Evolutionary conservation across 2,797 vertebrate species (phyloP), one percentile per base, ranked within the genome.

Genomic region (Lateolabrax maculatus): DNA sequence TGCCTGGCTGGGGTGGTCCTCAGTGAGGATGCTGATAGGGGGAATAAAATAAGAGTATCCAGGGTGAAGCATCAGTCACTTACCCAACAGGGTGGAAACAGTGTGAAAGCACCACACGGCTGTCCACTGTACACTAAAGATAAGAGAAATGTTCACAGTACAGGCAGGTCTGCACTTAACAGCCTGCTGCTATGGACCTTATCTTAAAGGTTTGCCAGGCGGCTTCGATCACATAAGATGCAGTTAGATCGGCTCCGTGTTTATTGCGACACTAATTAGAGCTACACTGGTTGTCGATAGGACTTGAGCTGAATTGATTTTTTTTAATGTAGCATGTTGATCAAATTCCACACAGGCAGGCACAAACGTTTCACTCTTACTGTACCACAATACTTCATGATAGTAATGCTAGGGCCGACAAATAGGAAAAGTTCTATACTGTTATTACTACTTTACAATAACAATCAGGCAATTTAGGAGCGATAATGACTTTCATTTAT

Each of bases 1-100:
- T 46, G 58, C 44, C 13, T 57, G 58, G 53, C 48, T 48, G 41
- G 23, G 63, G 44, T 44, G 51, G 46, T 76, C 58, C 68, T 71
- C 27, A 5, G 43, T 7, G 31, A 44, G 60, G 56, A 71, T 69
- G 48, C 61, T 74, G 76, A 73, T 29, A 6, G 44, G 53, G 15
- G 10, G n/a, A n/a, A n/a, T n/a, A n/a, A n/a, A 23, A 55, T 34
- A 60, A 77, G 29, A 69, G 64, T 31, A 55, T 70, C 56, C 39
- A 34, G 46, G 31, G 67, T 51, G 70, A 62, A 27, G 23, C 71
- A 57, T 78, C 77, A 53, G 48, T 61, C 60, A 43, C 21, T 36
- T 21, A 51, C 11, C 29, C 21, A 56, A 11, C 44, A 51, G 46
- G 27, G 37, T 49, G 37, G 43, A 57, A 39, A 31, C 37, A 29